Conservation (phyloP, 2,888 invertebrate species). For the Dexiosoma caninum region DNA sequence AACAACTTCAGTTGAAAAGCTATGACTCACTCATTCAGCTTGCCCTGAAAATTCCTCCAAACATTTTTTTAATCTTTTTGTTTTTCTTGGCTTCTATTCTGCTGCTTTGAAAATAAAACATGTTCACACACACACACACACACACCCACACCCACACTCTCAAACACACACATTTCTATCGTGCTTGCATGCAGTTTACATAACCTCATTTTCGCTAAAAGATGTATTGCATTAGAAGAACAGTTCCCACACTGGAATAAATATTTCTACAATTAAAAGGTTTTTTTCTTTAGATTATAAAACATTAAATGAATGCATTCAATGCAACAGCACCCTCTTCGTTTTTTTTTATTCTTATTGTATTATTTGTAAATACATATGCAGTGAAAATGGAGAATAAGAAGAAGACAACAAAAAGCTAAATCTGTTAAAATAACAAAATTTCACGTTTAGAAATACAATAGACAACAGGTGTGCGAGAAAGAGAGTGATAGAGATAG, state of each 20-base stretch:
- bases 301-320: conserved; percentile 20
- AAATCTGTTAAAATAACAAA: conserved; percentile 61
- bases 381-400: no score
- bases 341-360: background rate
- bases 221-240: background rate
- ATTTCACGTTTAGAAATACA: conserved; percentile 30
- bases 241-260: conserved; percentile 54
- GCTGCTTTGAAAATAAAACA: background rate
- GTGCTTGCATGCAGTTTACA: conserved; percentile 51
- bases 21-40: conserved; percentile 58
- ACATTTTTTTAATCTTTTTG: conserved; percentile 36
- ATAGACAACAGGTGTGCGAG: conserved; percentile 44
- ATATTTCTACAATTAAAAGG: conserved; percentile 28
- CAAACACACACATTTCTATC: no score
- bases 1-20: conserved; percentile 26
- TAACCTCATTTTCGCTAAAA: conserved; percentile 42
- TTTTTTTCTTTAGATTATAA: conserved; percentile 4
- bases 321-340: conserved; percentile 40
- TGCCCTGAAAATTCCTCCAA: background rate
- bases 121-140: conserved; percentile 31
- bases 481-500: no score
- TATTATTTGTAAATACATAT: no score
- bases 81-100: conserved; percentile 20
- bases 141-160: no score
- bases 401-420: no score